Conservation (phyloP, 2,888 invertebrate genomes). For the Eupeodes luniger region DNA sequence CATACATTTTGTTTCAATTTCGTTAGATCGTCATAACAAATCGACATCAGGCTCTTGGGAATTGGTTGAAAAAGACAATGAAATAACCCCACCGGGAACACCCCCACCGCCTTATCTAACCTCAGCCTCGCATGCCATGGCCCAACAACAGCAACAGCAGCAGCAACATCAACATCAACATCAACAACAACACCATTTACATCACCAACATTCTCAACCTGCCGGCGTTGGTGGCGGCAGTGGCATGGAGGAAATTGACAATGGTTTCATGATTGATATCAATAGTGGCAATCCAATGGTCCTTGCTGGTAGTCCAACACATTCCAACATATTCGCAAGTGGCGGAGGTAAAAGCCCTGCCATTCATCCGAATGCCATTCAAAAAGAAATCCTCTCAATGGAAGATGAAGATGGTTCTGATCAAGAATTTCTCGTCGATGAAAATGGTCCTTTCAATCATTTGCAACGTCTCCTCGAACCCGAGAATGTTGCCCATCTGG, state of each 20-base stretch:
- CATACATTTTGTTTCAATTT: not conserved
- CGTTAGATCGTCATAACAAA: slow-evolving; percentile 82
- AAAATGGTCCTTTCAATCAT: slow-evolving; percentile 95
- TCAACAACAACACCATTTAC: slow-evolving; percentile 44
- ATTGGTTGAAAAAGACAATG: slow-evolving; percentile 83
- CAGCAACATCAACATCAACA: slow-evolving; percentile 73
- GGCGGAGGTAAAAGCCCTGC: slow-evolving; percentile 80
- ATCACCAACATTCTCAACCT: slow-evolving; percentile 72
- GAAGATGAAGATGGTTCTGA: slow-evolving; percentile 97
- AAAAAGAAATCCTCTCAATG: slow-evolving; percentile 96
- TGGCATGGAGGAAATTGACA: slow-evolving; percentile 74
- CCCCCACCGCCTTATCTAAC: slow-evolving; percentile 92
- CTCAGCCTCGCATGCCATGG: slow-evolving; percentile 83
- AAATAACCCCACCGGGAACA: slow-evolving; percentile 92
- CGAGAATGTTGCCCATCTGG: slow-evolving; percentile 91
- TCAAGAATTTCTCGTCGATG: slow-evolving; percentile 90
- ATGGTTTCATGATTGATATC: slow-evolving; percentile 69
- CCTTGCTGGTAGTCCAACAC: slow-evolving; percentile 76
- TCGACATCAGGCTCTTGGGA: slow-evolving; percentile 84
- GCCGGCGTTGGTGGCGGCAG: not conserved
- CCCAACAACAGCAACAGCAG: slow-evolving; percentile 79
- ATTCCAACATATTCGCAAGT: slow-evolving; percentile 78
- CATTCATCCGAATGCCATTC: slow-evolving; percentile 83
- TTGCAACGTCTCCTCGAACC: slow-evolving; percentile 92
- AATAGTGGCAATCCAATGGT: slow-evolving; percentile 52